Base-by-base conservation (phyloP, 1,140 invertebrate species). In the Prorops nasuta region DNA sequence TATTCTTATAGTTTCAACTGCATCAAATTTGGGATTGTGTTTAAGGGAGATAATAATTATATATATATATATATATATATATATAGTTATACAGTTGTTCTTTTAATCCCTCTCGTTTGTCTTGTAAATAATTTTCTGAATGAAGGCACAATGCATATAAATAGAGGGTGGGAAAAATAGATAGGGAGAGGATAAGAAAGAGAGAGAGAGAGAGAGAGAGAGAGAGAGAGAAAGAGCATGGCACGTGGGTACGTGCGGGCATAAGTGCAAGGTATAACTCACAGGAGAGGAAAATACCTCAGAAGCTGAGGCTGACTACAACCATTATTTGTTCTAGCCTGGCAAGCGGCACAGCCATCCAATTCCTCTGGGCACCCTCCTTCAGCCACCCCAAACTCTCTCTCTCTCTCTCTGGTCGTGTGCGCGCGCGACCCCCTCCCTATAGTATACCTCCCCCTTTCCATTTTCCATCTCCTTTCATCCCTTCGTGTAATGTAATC, bases 241-340 rank as follows among this genome's bases (percentile, higher is more conserved):
- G 24, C 24, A 28, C 24, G 24, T 4, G 10, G 24, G 24, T 6
- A 10, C 4, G 24, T 6, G 10, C 4, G 10, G 10, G 24, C 10
- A 28, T 28, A 28, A 10, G 24, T 6, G 24, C 4, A 28, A 6
- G 24, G 24, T 28, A 10, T 28, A 55, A 54, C 44, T 49, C 51
- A 45, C 49, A 47, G 46, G 24, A 53, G 49, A 45, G 63, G 58
- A 57, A 72, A 71, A 74, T 74, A 66, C 64, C 70, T 60, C 62
- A 67, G 61, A 63, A 65, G 56, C 66, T 67, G 63, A 72, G 63
- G 63, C 66, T 64, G 60, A 67, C 69, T 69, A 71, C 69, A 69
- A 74, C 68, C 67, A 70, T 67, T 74, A 74, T 72, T 74, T 72
- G 67, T 70, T 71, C 69, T 72, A 71, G 69, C 65, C 58, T 61